phyloP scores from a whole-genome alignment of 2,113 vertebrate genomes.

The Reinhardtius hippoglossoides region DNA sequence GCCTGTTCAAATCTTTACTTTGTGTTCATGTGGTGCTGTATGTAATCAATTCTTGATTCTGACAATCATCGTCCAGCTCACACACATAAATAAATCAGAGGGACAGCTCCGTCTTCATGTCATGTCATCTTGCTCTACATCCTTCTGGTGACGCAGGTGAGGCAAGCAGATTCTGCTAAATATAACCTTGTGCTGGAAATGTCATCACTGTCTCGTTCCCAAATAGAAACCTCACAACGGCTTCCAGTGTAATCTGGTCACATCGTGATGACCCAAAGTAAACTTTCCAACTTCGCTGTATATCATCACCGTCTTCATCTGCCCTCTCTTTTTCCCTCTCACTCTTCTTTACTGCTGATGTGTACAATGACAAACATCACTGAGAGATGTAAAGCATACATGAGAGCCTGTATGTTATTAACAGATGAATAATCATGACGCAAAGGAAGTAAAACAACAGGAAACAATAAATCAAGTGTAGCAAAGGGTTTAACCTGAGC shows the following conservation, averaged over 20 bases:
- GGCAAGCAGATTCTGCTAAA: conserved; percentile 45
- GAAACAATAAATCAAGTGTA: neutral
- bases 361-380: neutral
- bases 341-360: neutral
- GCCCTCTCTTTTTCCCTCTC: too few species aligned
- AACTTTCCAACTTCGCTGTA: neutral
- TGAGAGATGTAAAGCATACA: neutral
- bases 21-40: too few species aligned
- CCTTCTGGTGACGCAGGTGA: conserved; percentile 58
- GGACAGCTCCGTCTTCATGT: conserved; percentile 53
- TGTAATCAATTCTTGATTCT: neutral
- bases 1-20: neutral
- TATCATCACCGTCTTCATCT: neutral
- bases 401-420: neutral
- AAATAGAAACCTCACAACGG: conserved; percentile 23
- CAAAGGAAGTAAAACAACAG: neutral
- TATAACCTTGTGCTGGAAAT: conserved; percentile 63
- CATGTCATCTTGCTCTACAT: conserved; percentile 67
- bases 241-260: neutral
- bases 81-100: conserved; percentile 41
- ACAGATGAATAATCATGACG: neutral
- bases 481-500: neutral
- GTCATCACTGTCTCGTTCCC: conserved; percentile 52
- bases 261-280: conserved; percentile 3
- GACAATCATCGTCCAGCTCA: conserved; percentile 9